Evolutionary conservation across 2,888 invertebrate genomes (phyloP).

Genomic region (Synergus japonicus): DNA sequence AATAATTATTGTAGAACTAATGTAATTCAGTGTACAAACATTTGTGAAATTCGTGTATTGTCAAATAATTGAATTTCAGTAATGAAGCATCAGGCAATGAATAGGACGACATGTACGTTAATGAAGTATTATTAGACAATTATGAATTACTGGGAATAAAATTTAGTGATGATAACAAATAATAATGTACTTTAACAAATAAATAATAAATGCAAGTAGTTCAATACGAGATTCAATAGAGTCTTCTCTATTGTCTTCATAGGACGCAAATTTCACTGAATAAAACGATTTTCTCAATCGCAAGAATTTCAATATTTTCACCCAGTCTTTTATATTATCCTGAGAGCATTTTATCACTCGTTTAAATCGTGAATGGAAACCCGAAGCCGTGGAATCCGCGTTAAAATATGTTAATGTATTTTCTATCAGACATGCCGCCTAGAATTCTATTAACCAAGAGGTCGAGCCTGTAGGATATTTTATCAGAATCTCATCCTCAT

Average conservation of each 20-base stretch:
- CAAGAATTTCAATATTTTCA: slow-evolving; percentile 36
- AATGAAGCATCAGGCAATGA: slow-evolving; percentile 26
- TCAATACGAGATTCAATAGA: not conserved
- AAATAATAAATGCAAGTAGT: not conserved
- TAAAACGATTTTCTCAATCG: slow-evolving; percentile 18
- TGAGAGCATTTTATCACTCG: slow-evolving; percentile 30
- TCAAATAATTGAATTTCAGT: slow-evolving; percentile 17
- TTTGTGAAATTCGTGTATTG: not conserved
- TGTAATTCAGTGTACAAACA: not conserved
- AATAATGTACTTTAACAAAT: not conserved
- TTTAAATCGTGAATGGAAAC: slow-evolving; percentile 36
- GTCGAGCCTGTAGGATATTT: slow-evolving; percentile 31
- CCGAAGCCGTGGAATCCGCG: slow-evolving; percentile 26
- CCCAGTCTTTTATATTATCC: slow-evolving; percentile 29
- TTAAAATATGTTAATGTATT: slow-evolving; percentile 39
- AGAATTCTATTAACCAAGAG: slow-evolving; percentile 30
- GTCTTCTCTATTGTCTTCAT: no score
- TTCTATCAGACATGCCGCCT: slow-evolving; percentile 23
- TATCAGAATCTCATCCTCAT: slow-evolving; percentile 35
- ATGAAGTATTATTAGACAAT: slow-evolving; percentile 28
- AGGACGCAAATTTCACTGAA: not conserved
- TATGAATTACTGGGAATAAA: not conserved
- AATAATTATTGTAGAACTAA: not conserved
- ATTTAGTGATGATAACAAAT: not conserved
- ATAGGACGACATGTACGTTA: slow-evolving; percentile 10